phyloP scores from a whole-genome alignment of 2,113 vertebrate species.

The Telmatochromis sp. region DNA sequence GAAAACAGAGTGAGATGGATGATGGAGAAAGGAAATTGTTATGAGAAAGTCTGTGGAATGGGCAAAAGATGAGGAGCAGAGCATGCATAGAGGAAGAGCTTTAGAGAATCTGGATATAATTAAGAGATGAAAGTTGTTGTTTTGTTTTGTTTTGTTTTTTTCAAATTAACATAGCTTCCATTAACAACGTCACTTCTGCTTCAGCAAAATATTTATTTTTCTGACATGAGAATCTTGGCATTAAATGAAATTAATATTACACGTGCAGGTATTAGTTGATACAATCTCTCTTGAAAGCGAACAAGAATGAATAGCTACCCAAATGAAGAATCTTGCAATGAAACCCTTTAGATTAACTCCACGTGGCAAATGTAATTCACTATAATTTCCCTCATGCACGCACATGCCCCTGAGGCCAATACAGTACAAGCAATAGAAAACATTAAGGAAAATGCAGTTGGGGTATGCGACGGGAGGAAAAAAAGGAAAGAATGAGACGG shows the following conservation, averaged over 20 bases:
- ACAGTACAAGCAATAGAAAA: neutral
- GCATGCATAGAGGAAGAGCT: neutral
- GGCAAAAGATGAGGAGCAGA: neutral
- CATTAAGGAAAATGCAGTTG: neutral
- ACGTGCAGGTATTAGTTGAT: neutral
- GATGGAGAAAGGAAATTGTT: constrained; percentile 26
- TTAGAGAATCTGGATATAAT: constrained; percentile 37
- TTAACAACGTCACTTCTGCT: neutral
- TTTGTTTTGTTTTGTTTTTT: neutral
- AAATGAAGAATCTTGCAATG: neutral
- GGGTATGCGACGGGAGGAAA: neutral
- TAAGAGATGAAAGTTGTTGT: constrained; percentile 36
- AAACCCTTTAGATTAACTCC: neutral
- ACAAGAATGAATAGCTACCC: neutral
- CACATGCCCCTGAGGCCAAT: neutral
- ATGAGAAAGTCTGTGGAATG: constrained; percentile 13
- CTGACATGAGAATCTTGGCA: neutral
- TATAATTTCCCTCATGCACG: neutral
- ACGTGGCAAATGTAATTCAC: neutral
- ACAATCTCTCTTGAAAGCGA: neutral
- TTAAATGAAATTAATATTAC: neutral
- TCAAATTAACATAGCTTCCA: neutral
- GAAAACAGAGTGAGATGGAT: constrained; percentile 32
- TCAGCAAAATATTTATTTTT: neutral
- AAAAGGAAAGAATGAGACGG: neutral